phyloP scores from a whole-genome alignment of 2,113 vertebrate species.

The Corydoras sp. region DNA sequence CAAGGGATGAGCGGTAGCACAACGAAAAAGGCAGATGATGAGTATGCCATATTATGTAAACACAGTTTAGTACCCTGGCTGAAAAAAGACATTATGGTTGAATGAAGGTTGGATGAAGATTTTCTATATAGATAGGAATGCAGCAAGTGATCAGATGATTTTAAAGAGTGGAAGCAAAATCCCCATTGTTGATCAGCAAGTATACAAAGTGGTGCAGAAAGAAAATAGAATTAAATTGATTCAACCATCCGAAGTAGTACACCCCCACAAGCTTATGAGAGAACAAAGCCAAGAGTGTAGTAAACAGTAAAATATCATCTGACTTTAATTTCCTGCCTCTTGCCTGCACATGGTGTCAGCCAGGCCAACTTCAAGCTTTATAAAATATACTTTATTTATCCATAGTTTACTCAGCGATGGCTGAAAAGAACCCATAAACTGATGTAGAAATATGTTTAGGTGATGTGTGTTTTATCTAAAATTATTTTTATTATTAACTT shows the following conservation, averaged over 20 bases:
- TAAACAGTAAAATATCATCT: conserved; percentile 46
- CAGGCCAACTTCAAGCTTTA: conserved; percentile 13
- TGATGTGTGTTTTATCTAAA: no score
- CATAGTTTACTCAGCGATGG: background rate
- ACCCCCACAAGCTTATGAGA: conserved; percentile 14
- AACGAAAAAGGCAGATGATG: conserved; percentile 6
- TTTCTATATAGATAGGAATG: background rate
- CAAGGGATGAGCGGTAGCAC: conserved; percentile 22
- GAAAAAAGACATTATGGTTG: background rate
- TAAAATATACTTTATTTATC: conserved; percentile 5
- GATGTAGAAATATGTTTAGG: no score
- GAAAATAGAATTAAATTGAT: conserved; percentile 24
- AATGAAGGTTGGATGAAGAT: background rate
- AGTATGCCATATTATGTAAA: conserved; percentile 1
- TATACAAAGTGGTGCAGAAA: background rate
- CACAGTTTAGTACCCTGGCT: conserved; percentile 8
- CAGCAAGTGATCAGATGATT: conserved; percentile 15
- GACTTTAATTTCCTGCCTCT: conserved; percentile 51
- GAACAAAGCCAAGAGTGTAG: background rate
- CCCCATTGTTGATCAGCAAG: background rate
- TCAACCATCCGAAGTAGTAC: conserved; percentile 17
- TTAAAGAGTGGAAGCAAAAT: conserved; percentile 13
- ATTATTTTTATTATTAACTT: no score
- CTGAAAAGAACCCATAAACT: background rate
- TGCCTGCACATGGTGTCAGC: conserved; percentile 4